These are phyloP conservation scores for Paedocypris sp. DNA, from an alignment of 2,113 vertebrate genomes.

Conservation along the genomic window DNA sequence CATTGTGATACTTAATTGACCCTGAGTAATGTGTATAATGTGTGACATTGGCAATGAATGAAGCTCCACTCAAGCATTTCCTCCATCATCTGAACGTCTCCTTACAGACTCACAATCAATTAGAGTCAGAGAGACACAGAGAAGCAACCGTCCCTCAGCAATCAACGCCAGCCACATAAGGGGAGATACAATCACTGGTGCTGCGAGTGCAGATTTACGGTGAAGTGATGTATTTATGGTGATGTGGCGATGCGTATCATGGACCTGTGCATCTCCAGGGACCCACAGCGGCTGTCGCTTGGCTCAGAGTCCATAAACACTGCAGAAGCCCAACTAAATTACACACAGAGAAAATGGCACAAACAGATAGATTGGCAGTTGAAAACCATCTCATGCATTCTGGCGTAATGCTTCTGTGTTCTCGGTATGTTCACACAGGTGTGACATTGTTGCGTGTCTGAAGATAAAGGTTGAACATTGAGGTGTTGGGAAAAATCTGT, in stretches of 20 bases:
- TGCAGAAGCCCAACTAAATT: too few species aligned
- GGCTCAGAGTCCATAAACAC: too few species aligned
- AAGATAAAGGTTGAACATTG: too few species aligned
- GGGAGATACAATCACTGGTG: constrained; percentile 56
- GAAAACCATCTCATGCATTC: too few species aligned
- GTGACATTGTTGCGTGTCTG: too few species aligned
- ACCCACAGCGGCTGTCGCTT: constrained; percentile 55
- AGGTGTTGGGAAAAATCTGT: too few species aligned
- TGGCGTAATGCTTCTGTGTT: too few species aligned
- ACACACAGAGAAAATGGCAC: constrained; percentile 22
- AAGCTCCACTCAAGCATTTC: constrained; percentile 32
- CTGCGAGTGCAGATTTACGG: constrained; percentile 67
- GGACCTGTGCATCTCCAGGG: constrained; percentile 62
- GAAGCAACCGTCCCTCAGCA: constrained; percentile 7
- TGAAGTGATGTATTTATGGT: constrained; percentile 56
- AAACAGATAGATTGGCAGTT: constrained; percentile 15
- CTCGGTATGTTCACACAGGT: too few species aligned
- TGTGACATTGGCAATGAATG: too few species aligned
- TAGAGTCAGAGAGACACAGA: constrained; percentile 10
- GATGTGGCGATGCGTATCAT: constrained; percentile 61
- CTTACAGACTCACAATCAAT: constrained; percentile 57
- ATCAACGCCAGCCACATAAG: constrained; percentile 39
- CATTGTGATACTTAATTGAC: too few species aligned
- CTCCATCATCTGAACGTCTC: constrained; percentile 62
- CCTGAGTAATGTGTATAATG: too few species aligned